Evolutionary conservation across 2,113 vertebrate genomes (phyloP), one percentile per base, ranked within the genome.

Genomic region (Cacatua alba): DNA sequence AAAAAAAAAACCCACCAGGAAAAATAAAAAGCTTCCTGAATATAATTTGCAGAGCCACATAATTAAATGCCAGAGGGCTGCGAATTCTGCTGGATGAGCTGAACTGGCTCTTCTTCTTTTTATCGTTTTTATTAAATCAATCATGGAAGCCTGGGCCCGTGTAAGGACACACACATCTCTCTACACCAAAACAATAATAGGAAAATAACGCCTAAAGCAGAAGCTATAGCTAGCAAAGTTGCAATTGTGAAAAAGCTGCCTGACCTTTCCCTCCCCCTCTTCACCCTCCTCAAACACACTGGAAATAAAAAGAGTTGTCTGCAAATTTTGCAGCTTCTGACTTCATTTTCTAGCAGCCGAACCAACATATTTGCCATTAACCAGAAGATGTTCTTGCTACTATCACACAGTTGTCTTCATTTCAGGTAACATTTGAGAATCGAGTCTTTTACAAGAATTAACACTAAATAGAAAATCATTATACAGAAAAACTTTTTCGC

Each of bases 31-130:
- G 72, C 77, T 85, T 49, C 59, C 86, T 64, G 93, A 92, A 97
- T 97, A 97, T 70, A 98, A 96, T 97, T 98, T 98, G 95, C 84
- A 96, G 70, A 82, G 84, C 91, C 72, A 92, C 95, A 92, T 98
- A 98, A 98, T 98, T 98, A 98, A 95, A 98, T 98, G 98, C 97
- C 97, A 97, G 91, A 88, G 98, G 98, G 93, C 69, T 71, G 84
- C 26, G 86, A 85, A 96, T 95, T 92, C 88, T 96, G 91, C 91
- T 83, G 83, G 83, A 82, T 97, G 92, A 97, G 84, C 86, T 94
- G 94, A 98, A 98, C 77, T 86, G 93, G 92, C 97, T 72, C 6
- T 65, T 24, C 11, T 21, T n/a, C 9, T 41, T 24, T 16, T 39
- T 37, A 59, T 35, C 33, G 25, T 41, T 81, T 63, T 64, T 53